These are phyloP conservation scores for Montipora efflorescens DNA, from an alignment of 64 coral and sea anemone species.

Conservation along the genomic window DNA sequence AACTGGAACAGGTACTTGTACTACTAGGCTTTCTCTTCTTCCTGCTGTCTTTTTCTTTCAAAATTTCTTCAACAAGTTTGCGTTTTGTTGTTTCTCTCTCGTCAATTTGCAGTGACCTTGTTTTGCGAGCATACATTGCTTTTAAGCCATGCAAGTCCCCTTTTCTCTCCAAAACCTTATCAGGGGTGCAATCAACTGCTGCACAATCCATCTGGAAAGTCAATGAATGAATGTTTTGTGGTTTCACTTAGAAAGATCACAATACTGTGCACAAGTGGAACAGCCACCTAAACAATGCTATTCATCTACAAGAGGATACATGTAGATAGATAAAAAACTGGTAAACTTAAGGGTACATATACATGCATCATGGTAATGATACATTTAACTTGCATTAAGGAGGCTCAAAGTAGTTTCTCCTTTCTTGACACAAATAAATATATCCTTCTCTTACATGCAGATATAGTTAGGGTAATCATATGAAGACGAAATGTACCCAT, in stretches of 20 bases:
- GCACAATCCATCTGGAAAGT: slow-evolving; percentile 64
- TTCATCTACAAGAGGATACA: neutral
- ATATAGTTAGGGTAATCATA: neutral
- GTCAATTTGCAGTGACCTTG: slow-evolving; percentile 1
- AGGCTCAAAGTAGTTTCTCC: neutral
- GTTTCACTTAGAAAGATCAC: neutral
- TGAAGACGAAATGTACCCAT: neutral
- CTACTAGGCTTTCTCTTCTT: slow-evolving; percentile 20
- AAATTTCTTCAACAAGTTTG: slow-evolving; percentile 39
- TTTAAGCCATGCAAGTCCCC: slow-evolving; percentile 54
- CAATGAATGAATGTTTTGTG: neutral
- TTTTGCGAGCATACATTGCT: slow-evolving; percentile 50
- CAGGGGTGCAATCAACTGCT: slow-evolving; percentile 51
- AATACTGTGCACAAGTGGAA: neutral
- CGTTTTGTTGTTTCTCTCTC: slow-evolving; percentile 13
- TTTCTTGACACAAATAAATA: neutral
- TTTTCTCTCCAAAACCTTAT: slow-evolving; percentile 49
- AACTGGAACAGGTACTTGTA: neutral
- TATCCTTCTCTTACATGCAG: neutral
- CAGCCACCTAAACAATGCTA: neutral
- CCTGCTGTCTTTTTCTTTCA: slow-evolving; percentile 46
- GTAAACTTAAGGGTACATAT: neutral
- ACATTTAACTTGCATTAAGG: neutral
- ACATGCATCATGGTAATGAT: neutral
- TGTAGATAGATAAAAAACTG: neutral